Evolutionary conservation across 2,888 invertebrate genomes (phyloP).

Genomic region (Drosophila algonquin): DNA sequence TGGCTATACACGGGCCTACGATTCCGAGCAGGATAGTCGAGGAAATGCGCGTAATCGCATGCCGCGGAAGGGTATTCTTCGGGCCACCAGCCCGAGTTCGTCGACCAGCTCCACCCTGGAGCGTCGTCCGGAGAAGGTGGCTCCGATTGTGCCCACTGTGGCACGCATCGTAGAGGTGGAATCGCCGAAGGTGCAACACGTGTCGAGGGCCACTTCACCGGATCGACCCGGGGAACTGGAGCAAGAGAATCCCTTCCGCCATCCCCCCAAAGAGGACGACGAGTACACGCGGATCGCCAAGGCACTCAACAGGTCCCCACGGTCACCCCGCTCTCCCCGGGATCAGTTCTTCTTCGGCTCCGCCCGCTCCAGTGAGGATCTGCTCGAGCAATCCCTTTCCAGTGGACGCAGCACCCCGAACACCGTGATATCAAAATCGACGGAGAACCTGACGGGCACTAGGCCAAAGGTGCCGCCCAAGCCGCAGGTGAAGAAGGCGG

Average conservation of each 20-base stretch:
- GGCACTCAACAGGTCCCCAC: constrained; percentile 77
- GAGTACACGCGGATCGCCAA: constrained; percentile 82
- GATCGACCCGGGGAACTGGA: constrained; percentile 79
- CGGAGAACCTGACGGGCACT: constrained; percentile 73
- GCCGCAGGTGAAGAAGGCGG: constrained; percentile 82
- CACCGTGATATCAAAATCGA: constrained; percentile 73
- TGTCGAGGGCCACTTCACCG: constrained; percentile 60
- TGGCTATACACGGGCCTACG: constrained; percentile 73
- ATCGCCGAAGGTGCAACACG: constrained; percentile 78
- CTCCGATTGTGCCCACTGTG: constrained; percentile 80
- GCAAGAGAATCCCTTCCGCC: constrained; percentile 83
- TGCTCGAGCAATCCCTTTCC: constrained; percentile 70
- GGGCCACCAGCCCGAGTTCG: constrained; percentile 82
- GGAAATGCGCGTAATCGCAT: constrained; percentile 47
- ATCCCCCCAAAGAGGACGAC: constrained; percentile 56
- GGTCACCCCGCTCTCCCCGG: constrained; percentile 59
- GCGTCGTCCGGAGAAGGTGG: constrained; percentile 71
- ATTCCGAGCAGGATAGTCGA: constrained; percentile 82
- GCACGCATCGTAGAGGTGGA: constrained; percentile 82
- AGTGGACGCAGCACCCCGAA: constrained; percentile 66
- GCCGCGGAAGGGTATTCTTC: constrained; percentile 82
- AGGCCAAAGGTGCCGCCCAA: constrained; percentile 79
- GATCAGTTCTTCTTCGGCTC: constrained; percentile 79
- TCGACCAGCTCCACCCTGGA: constrained; percentile 80
- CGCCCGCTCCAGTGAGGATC: constrained; percentile 81